Percentiles rank a stretch among this genome's conserved stretches.
Evolutionary conservation across 2,797 vertebrate genomes (phyloP).

Genomic region (Spheniscus humboldti): DNA sequence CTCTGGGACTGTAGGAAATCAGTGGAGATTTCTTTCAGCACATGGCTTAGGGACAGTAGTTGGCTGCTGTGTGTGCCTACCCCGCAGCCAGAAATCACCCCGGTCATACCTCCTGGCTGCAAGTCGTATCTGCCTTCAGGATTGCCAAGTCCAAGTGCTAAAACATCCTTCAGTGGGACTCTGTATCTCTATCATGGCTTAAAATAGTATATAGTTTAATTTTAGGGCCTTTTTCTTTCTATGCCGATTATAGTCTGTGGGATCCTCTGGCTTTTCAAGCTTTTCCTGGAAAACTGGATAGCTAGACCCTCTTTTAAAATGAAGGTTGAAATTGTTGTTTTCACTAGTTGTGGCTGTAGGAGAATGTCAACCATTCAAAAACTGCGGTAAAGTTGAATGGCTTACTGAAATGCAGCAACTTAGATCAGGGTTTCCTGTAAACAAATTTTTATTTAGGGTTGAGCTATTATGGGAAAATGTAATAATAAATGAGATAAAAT

Average conservation of each 20-base stretch:
- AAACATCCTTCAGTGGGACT: neutral
- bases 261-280: neutral
- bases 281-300: neutral
- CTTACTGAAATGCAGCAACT: neutral
- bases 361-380: neutral
- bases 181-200: neutral
- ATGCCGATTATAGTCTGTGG: neutral
- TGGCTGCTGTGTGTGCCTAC: neutral
- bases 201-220: neutral
- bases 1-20: neutral
- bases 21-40: neutral
- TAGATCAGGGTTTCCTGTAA: neutral
- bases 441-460: neutral
- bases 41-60: neutral
- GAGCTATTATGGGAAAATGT: neutral
- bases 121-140: neutral
- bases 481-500: neutral
- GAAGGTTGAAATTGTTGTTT: neutral
- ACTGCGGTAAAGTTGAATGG: neutral
- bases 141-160: neutral
- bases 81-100: accelerated
- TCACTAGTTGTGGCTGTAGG: neutral
- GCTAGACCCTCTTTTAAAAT: neutral
- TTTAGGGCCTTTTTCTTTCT: neutral
- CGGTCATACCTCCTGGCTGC: neutral